phyloP scores from a whole-genome alignment of 2,797 vertebrate genomes.

The Myotis myotis region DNA sequence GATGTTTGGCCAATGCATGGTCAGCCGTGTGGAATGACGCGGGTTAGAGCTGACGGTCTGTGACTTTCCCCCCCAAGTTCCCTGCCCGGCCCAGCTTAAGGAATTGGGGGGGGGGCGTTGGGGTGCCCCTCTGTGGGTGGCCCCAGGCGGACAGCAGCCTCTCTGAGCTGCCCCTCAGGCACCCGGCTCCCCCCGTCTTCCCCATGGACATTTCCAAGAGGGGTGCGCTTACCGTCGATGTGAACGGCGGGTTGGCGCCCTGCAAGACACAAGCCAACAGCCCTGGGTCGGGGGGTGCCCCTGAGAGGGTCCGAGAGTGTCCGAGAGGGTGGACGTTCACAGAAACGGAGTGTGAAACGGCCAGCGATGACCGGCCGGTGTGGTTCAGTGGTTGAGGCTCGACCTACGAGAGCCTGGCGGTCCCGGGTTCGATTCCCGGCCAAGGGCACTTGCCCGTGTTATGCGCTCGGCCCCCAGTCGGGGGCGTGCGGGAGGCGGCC shows the following conservation, averaged over 20 bases:
- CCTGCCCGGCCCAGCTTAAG: too few relatives aligned
- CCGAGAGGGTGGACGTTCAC: too few relatives aligned
- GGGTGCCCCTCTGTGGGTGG: too few relatives aligned
- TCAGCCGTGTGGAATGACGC: too few relatives aligned
- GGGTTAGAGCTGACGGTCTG: too few relatives aligned
- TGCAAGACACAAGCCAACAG: background rate
- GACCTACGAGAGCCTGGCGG: background rate
- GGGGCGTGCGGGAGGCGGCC: background rate
- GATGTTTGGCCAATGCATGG: too few relatives aligned
- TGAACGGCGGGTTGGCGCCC: fast-evolving
- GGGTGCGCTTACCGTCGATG: background rate
- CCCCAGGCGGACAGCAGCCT: too few relatives aligned
- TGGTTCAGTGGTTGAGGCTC: background rate
- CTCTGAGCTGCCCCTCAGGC: too few relatives aligned
- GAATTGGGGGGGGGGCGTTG: too few relatives aligned
- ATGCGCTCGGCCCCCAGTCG: background rate
- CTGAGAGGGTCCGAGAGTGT: background rate
- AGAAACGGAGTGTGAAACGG: fast-evolving
- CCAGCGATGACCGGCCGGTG: background rate
- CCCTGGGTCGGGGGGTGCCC: background rate
- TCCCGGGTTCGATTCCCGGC: background rate
- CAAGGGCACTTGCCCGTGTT: background rate
- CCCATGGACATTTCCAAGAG: too few relatives aligned
- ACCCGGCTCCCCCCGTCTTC: too few relatives aligned
- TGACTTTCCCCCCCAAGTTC: too few relatives aligned